phyloP scores from a whole-genome alignment of 2,888 invertebrate genomes.

The Andrena camellia region DNA sequence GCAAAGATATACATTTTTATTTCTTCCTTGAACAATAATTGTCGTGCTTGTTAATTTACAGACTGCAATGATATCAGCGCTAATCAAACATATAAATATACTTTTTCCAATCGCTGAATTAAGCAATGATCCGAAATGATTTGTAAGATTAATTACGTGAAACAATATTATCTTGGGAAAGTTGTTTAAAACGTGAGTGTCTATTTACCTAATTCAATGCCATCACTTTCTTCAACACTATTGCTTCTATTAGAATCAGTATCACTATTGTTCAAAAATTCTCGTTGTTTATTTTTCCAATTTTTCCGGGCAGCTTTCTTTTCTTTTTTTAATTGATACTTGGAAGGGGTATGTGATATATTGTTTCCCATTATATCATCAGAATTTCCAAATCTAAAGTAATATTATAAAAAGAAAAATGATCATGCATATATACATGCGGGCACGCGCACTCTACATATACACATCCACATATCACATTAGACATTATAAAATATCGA shows the following conservation, averaged over 20 bases:
- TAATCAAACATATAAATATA: background rate
- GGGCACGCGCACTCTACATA: no score
- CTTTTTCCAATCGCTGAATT: background rate
- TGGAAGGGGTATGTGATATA: slow-evolving; percentile 85
- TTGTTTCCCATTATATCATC: slow-evolving; percentile 76
- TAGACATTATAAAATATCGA: no score
- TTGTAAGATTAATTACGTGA: background rate
- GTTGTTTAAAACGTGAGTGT: no score
- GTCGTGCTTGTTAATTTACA: background rate
- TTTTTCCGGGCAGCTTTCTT: slow-evolving; percentile 87
- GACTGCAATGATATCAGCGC: background rate
- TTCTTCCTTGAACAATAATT: background rate
- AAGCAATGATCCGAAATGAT: background rate
- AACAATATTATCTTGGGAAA: background rate
- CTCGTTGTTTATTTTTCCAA: slow-evolving; percentile 83
- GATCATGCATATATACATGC: no score
- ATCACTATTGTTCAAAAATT: slow-evolving; percentile 58
- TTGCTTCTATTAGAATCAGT: slow-evolving; percentile 66
- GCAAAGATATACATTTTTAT: slow-evolving; percentile 65
- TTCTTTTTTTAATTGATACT: slow-evolving; percentile 89
- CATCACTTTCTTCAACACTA: slow-evolving; percentile 74
- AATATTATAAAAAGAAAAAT: no score
- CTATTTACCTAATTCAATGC: slow-evolving; percentile 72
- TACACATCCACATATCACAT: no score
- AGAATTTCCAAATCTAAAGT: slow-evolving; percentile 60